Conservation (phyloP, 2,888 invertebrate species). For the Agrilus mali region DNA sequence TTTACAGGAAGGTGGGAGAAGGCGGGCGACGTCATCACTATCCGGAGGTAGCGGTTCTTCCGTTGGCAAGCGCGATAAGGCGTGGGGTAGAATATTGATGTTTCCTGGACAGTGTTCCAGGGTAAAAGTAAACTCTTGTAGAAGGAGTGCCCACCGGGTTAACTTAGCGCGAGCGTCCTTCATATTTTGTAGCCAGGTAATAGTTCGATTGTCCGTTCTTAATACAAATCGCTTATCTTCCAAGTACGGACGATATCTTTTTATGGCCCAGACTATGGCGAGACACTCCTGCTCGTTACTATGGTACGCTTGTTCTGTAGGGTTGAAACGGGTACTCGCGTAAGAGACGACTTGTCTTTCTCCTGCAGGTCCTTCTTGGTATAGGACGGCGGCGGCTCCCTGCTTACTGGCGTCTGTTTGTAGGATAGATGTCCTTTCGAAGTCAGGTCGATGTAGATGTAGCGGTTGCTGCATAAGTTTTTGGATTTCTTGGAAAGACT, state of each 20-base stretch:
- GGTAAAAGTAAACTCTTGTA: slow-evolving; percentile 12
- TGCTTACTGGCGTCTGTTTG: slow-evolving; percentile 14
- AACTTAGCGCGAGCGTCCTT: slow-evolving; percentile 9
- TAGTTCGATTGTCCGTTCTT: slow-evolving; percentile 14
- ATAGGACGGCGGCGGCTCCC: slow-evolving; percentile 15
- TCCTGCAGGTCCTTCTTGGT: slow-evolving; percentile 7
- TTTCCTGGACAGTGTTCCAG: slow-evolving; percentile 17
- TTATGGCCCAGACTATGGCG: slow-evolving; percentile 15
- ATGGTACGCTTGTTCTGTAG: slow-evolving; percentile 11
- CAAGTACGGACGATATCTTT: slow-evolving; percentile 1
- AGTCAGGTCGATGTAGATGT: slow-evolving; percentile 10
- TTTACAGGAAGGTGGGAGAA: background rate
- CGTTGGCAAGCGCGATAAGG: slow-evolving; percentile 10
- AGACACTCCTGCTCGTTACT: too few relatives aligned
- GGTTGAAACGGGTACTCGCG: slow-evolving; percentile 10
- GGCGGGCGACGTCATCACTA: background rate
- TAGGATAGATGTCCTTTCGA: slow-evolving; percentile 8
- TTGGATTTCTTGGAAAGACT: slow-evolving; percentile 9
- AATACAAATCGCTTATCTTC: background rate
- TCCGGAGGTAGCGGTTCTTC: background rate
- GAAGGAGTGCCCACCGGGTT: slow-evolving; percentile 11
- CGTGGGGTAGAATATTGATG: slow-evolving; percentile 12
- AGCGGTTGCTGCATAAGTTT: slow-evolving; percentile 5
- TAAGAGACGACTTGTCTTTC: slow-evolving; percentile 10
- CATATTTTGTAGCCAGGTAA: slow-evolving; percentile 12